Base-by-base conservation (phyloP, 2,888 invertebrate species). In the Andrena chrysosceles region DNA sequence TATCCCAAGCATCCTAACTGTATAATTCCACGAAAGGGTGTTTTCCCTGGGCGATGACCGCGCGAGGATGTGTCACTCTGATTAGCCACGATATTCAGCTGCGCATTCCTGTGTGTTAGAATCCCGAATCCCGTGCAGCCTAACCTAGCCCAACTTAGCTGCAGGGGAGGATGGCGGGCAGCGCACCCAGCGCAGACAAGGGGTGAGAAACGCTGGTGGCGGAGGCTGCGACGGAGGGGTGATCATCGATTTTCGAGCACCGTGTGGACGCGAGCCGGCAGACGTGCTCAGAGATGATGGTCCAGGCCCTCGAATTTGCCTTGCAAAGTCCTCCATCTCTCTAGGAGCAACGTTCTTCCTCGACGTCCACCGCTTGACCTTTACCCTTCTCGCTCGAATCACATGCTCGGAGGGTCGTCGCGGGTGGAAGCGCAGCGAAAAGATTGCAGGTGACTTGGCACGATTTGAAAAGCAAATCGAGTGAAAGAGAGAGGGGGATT, bases 181-280 rank as follows among this genome's bases (percentile, higher is more conserved):
- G 31, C 7, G n/a, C 26, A 89, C 93, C 94, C 94, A 94, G 94
- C 92, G 29, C 26, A n/a, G 26, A 56, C 59, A 54, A 54, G 64
- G 83, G 71, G 35, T 52, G 77, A 31, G 52, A 1, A 64, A 48
- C 13, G 8, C 10, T n/a, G 35, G 42, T 26, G 68, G n/a, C 35
- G 60, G 71, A 94, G 94, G 48, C 31, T 33, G 93, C 94, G 94
- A 93, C 91, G 79, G 72, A 33, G 64, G 81, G 73, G 80, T 69
- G 66, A 64, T 67, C 87, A 87, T 87, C 82, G 86, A 87, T 87
- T 87, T 85, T 87, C 81, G 83, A 73, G 82, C 68, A 70, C 74
- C 69, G 78, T 67, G 74, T 71, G 81, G 80, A 64, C 71, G 78
- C 62, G 66, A 83, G 72, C 71, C 73, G 72, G 82, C 74, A 56